Evolutionary conservation across 2,113 vertebrate species (phyloP).

Genomic region (Pica pica): DNA sequence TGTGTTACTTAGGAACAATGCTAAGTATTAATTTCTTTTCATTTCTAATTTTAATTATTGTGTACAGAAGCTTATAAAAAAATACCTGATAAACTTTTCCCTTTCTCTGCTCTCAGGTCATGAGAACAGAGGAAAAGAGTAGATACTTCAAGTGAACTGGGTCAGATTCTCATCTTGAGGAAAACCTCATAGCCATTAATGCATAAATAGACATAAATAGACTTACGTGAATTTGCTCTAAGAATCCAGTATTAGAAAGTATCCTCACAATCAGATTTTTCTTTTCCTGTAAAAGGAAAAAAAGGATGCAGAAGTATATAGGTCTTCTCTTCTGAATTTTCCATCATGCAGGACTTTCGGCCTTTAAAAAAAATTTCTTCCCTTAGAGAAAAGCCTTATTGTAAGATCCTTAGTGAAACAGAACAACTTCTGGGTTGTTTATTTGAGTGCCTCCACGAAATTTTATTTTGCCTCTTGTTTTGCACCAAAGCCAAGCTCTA

Average conservation of each 20-base stretch:
- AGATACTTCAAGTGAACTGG: not conserved
- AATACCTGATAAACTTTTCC: not conserved
- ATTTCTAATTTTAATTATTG: not conserved
- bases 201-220: not conserved
- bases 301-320: not conserved
- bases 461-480: not conserved
- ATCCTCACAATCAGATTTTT: not conserved
- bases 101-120: not conserved
- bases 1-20: not conserved
- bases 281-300: not conserved
- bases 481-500: not conserved
- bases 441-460: not conserved
- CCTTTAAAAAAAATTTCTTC: not conserved
- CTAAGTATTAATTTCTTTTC: not conserved
- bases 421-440: not conserved
- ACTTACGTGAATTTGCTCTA: not conserved
- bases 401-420: not conserved
- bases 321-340: not conserved
- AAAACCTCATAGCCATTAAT: not conserved
- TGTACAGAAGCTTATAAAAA: not conserved
- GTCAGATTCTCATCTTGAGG: not conserved
- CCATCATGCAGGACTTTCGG: not conserved
- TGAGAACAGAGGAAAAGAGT: not conserved
- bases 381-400: not conserved
- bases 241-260: not conserved